phyloP scores from a whole-genome alignment of 1,140 invertebrate species.

The Megalopta genalis region DNA sequence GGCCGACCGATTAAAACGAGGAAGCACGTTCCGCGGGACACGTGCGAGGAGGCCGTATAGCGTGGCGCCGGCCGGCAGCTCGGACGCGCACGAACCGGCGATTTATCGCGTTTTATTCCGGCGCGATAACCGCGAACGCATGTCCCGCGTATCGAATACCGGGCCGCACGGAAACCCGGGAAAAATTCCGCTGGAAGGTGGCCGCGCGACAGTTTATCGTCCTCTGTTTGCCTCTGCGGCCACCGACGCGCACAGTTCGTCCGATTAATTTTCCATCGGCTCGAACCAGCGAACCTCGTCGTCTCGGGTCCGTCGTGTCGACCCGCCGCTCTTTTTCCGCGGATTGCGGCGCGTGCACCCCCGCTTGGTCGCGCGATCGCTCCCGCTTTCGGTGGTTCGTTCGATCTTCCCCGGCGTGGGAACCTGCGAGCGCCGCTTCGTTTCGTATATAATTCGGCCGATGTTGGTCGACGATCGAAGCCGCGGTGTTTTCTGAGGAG shows the following conservation, averaged over 20 bases:
- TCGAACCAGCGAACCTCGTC: too few species aligned
- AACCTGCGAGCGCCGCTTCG: too few species aligned
- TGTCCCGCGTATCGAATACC: constrained; percentile 42
- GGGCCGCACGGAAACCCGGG: neutral
- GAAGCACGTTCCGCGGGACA: constrained; percentile 30
- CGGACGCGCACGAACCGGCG: constrained; percentile 48
- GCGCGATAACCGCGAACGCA: constrained; percentile 38
- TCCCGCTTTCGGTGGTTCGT: too few species aligned
- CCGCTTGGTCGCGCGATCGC: too few species aligned
- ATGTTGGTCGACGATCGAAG: too few species aligned
- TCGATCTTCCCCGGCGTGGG: too few species aligned
- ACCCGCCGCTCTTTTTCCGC: neutral
- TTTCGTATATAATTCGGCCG: too few species aligned
- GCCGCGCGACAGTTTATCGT: constrained; percentile 5
- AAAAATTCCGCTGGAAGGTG: neutral
- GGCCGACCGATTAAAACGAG: constrained; percentile 17
- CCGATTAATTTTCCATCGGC: constrained; percentile 8
- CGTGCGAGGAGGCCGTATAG: constrained; percentile 29
- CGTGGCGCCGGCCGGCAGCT: constrained; percentile 13
- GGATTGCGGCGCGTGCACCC: neutral
- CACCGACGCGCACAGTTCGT: neutral
- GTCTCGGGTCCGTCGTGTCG: neutral
- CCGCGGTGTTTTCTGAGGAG: neutral
- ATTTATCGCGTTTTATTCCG: constrained; percentile 63
- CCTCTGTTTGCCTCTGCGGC: neutral